A percentile compares a stretch with the other conserved stretches of the same genome.
phyloP scores from a whole-genome alignment of 2,888 invertebrate genomes.

The Diplazon laetatorius region DNA sequence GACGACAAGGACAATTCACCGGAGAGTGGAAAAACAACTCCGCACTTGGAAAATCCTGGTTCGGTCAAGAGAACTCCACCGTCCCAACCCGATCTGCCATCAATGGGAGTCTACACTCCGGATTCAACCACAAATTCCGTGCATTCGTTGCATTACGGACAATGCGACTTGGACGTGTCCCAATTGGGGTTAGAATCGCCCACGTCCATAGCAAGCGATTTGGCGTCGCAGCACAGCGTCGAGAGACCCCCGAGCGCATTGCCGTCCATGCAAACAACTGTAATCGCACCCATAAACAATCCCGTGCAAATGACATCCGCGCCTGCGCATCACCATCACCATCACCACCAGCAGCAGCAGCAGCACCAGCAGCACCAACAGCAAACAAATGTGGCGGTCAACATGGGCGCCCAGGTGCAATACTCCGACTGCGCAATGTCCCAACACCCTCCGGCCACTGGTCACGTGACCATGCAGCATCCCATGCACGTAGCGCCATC shows the following conservation, averaged over 20 bases:
- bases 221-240: constrained; percentile 89
- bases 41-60: constrained; percentile 82
- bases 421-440: constrained; percentile 89
- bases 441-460: constrained; percentile 84
- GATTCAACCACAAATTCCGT: constrained; percentile 93
- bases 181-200: constrained; percentile 94
- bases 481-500: constrained; percentile 81
- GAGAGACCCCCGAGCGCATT: constrained; percentile 86
- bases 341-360: too few relatives aligned
- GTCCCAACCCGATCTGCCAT: constrained; percentile 86
- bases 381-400: constrained; percentile 73
- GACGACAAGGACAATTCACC: constrained; percentile 80
- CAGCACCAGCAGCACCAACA: too few relatives aligned
- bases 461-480: constrained; percentile 76
- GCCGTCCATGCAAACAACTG: constrained; percentile 80
- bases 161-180: constrained; percentile 92
- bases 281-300: constrained; percentile 71
- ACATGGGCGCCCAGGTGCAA: constrained; percentile 77
- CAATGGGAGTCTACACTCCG: constrained; percentile 93
- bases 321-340: too few relatives aligned
- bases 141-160: constrained; percentile 90
- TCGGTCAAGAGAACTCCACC: constrained; percentile 84
- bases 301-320: constrained; percentile 71
- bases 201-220: constrained; percentile 93
- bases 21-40: constrained; percentile 82